Evolutionary conservation across 2,113 vertebrate species (phyloP), one percentile per base, ranked within the genome.

Genomic region (Pyxicephalus adspersus): DNA sequence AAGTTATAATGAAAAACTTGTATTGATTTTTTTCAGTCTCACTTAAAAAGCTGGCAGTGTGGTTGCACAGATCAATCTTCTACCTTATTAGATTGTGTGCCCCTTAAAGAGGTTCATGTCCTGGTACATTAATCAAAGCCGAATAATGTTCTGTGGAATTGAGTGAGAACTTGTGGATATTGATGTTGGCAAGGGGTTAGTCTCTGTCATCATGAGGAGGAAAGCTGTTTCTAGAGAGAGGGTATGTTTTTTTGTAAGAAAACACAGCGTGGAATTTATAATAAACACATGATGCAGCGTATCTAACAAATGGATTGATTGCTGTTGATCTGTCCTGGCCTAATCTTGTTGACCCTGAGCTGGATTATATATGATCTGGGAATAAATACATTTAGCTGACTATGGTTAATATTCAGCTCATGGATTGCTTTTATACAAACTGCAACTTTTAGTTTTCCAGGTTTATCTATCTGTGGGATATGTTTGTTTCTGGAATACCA

Each of bases 61-160:
- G 4, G 50, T 80, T 80, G 66, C 65, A 64, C 7, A 74, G 77
- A 80, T 76, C 77, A 83, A 68, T 76, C 55, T 76, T 76, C 28
- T 63, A 78, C 75, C 75, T 72, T 83, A 83, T 83, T 80, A 76
- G 64, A 80, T 29, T 55, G 29, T 76, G 45, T 52, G 55, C 83
- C 50, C 83, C 64, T 83, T 70, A 80, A 83, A 80, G 57, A 77
- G 20, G 55, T 84, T 84, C 79, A 61, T 25, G 58, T 80, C 72
- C 28, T 73, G 57, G 50, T 77, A 83, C 51, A 65, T 77, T 77
- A 74, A 67, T 83, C 55, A 54, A 50, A 61, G 81, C 80, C 61
- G 60, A 83, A 83, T 73, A 77, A 65, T 15, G 23, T 77, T 76
- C 63, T 68, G 34, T 83, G 11, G 50, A 83, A 60, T 25, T 38